phyloP scores from a whole-genome alignment of 2,113 vertebrate genomes.

The Colinus virginianus region DNA sequence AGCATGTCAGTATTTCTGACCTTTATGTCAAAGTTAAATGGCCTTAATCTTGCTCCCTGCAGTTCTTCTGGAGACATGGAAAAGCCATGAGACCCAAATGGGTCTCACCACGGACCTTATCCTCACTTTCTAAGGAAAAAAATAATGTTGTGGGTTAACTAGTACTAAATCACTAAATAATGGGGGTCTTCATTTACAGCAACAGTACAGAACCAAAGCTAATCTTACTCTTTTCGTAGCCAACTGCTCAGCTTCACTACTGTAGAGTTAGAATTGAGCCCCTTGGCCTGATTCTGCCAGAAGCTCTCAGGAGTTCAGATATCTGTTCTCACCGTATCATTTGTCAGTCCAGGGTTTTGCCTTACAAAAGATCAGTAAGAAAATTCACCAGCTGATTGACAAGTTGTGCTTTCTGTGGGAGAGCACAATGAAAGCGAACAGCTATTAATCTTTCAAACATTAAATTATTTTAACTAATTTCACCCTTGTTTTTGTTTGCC shows the following conservation, averaged over 20 bases:
- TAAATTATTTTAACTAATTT: slow-evolving; percentile 8
- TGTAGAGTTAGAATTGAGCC: neutral
- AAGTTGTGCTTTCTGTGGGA: neutral
- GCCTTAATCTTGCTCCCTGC: neutral
- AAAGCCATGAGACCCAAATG: neutral
- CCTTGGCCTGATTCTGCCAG: neutral
- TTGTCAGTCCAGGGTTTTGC: slow-evolving; percentile 2
- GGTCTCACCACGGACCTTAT: neutral
- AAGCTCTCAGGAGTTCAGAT: neutral
- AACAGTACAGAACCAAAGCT: neutral
- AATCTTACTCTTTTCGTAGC: neutral
- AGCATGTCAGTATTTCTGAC: neutral
- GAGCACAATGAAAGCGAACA: neutral
- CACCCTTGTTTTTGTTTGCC: neutral
- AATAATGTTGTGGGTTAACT: neutral
- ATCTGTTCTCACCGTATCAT: neutral
- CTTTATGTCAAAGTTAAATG: neutral
- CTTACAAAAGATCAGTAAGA: neutral
- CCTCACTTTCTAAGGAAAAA: neutral
- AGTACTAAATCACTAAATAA: neutral
- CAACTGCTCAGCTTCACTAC: neutral
- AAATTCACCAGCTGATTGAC: neutral
- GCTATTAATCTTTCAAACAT: neutral
- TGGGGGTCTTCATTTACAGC: neutral
- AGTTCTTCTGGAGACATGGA: neutral